Percentiles rank a stretch among this genome's conserved stretches.
These are phyloP conservation scores for Lacanobia oleracea DNA, from an alignment of 2,888 invertebrate species.

Conservation along the genomic window DNA sequence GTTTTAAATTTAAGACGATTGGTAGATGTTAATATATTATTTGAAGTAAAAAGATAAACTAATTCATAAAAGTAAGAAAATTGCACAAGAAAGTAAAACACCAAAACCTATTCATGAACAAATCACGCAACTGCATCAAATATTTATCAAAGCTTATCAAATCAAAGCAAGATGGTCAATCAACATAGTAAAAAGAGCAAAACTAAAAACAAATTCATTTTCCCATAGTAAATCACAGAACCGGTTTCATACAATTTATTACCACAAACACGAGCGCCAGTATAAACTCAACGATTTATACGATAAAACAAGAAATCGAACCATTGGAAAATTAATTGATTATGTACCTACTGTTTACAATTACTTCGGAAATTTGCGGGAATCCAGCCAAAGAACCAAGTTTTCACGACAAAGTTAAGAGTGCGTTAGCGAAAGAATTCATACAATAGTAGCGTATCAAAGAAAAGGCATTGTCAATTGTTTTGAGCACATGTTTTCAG, in stretches of 20 bases:
- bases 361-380: conserved; percentile 11
- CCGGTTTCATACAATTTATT: conserved; percentile 14
- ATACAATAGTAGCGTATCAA: conserved; percentile 16
- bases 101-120: neutral
- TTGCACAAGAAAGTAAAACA: neutral
- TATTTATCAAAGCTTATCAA: neutral
- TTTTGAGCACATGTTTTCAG: conserved; percentile 21
- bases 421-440: conserved; percentile 14
- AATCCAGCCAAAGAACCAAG: conserved; percentile 17
- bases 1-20: too few relatives aligned
- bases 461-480: conserved; percentile 51
- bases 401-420: conserved; percentile 5
- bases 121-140: neutral
- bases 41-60: conserved; percentile 5
- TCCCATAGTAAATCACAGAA: conserved; percentile 15
- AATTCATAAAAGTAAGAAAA: neutral
- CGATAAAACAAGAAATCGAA: neutral
- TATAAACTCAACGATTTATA: conserved; percentile 8
- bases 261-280: conserved; percentile 1
- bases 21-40: neutral
- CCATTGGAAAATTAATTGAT: conserved; percentile 1
- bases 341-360: conserved; percentile 18
- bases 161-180: neutral
- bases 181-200: neutral
- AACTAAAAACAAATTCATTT: conserved; percentile 28